A percentile compares a stretch with the other conserved stretches of the same genome.
Evolutionary conservation across 2,888 invertebrate genomes (phyloP).

Genomic region (Synergus itoensis): DNA sequence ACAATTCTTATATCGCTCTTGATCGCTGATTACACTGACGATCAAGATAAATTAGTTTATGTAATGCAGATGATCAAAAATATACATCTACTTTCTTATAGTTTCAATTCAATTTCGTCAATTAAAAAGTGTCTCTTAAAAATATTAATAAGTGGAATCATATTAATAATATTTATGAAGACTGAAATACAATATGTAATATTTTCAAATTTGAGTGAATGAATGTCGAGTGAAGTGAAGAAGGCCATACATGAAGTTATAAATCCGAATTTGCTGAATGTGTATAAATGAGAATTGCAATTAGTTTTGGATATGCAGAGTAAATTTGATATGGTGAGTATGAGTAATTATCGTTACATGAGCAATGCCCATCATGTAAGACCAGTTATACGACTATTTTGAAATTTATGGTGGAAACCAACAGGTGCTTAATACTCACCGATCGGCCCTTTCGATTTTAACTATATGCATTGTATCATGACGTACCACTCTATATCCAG

Average conservation of each 20-base stretch:
- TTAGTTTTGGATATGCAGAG: neutral
- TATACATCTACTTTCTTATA: neutral
- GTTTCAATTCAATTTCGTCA: neutral
- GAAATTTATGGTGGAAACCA: slow-evolving; percentile 65
- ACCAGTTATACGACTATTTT: slow-evolving; percentile 28
- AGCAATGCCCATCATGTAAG: slow-evolving; percentile 15
- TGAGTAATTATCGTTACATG: slow-evolving; percentile 36
- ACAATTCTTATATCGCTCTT: slow-evolving; percentile 14
- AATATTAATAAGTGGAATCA: no score
- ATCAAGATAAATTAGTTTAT: slow-evolving; percentile 20
- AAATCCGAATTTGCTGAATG: neutral
- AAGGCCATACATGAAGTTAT: no score
- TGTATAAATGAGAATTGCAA: neutral
- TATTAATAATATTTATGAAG: no score
- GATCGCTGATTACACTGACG: slow-evolving; percentile 27
- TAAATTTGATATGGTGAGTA: neutral
- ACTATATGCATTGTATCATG: slow-evolving; percentile 50
- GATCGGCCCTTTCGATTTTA: slow-evolving; percentile 62
- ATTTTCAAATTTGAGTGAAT: no score
- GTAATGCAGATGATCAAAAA: slow-evolving; percentile 4
- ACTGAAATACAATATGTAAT: no score
- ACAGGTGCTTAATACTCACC: slow-evolving; percentile 57
- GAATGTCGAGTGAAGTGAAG: no score
- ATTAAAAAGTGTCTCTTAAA: no score
- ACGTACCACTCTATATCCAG: slow-evolving; percentile 60